These are phyloP conservation scores for Lasiommata megera DNA, from an alignment of 2,888 invertebrate species.

Conservation along the genomic window DNA sequence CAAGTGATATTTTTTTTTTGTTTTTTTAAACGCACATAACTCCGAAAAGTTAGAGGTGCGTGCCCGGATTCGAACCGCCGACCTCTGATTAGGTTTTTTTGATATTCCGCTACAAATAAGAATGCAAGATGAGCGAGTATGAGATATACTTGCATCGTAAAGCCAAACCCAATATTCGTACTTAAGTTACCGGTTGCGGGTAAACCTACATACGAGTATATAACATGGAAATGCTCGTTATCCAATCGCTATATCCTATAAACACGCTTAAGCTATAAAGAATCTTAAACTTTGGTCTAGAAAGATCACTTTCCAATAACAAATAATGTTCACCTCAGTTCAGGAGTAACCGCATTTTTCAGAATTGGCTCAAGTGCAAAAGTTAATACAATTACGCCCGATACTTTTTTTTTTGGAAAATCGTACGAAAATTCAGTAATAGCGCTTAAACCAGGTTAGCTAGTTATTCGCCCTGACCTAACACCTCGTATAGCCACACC, in stretches of 20 bases:
- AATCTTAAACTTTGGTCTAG: background rate
- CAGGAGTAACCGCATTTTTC: background rate
- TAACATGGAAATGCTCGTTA: conserved; percentile 8
- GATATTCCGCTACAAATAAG: too few species aligned
- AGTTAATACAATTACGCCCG: conserved; percentile 12
- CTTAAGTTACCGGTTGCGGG: background rate
- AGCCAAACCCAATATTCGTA: background rate
- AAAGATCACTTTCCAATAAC: background rate
- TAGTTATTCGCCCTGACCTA: background rate
- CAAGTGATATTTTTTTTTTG: too few species aligned
- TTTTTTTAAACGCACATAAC: too few species aligned
- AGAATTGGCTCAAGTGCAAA: conserved; percentile 9
- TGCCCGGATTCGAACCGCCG: too few species aligned
- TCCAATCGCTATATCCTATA: background rate
- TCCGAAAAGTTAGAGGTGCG: too few species aligned
- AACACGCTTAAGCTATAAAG: background rate
- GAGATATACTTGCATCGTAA: background rate
- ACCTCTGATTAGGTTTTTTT: too few species aligned
- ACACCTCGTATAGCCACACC: too few species aligned
- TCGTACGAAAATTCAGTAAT: background rate
- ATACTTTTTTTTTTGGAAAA: conserved; percentile 4
- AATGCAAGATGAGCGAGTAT: too few species aligned
- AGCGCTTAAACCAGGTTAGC: background rate
- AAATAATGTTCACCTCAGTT: background rate
- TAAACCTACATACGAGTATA: conserved; percentile 5